Base-by-base conservation (phyloP, 2,888 invertebrate species). In the Drepanosiphum platanoidis region DNA sequence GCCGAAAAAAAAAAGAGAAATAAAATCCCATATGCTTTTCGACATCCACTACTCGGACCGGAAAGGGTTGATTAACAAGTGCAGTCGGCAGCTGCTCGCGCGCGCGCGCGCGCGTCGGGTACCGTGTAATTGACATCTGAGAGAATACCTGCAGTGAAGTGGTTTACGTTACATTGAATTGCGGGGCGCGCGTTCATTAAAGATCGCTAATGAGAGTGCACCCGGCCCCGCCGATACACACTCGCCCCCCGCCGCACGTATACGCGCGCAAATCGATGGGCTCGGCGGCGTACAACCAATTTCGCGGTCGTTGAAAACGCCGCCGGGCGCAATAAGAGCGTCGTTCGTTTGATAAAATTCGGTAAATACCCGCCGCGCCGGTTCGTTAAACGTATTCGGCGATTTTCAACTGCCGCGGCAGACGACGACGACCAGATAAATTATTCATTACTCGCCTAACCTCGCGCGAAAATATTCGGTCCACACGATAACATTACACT, bases 331-430 rank as follows among this genome's bases (percentile, higher is more conserved):
- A n/a, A n/a, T n/a, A n/a, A n/a, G 30, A 72, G 18, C 42, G 72
- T 72, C 42, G 18, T 72, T 72, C 42, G 42, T 46, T 42, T 72
- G n/a, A n/a, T n/a, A n/a, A n/a, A n/a, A n/a, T n/a, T n/a, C n/a
- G n/a, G n/a, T n/a, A n/a, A n/a, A n/a, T n/a, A n/a, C n/a, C n/a
- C n/a, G n/a, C n/a, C n/a, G n/a, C n/a, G n/a, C n/a, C n/a, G n/a
- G n/a, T n/a, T n/a, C n/a, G n/a, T n/a, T 42, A 72, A 72, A 46
- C 30, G 42, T 72, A 72, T 42, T 42, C 72, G 42, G 42, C 30
- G 30, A 72, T 72, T 42, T 42, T 46, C 42, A 42, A 46, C 30
- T 72, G 72, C 30, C 42, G 30, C 27, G 13, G 22, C n/a, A n/a
- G n/a, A n/a, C n/a, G n/a, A n/a, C n/a, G n/a, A n/a, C n/a, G n/a